Evolutionary conservation across 2,113 vertebrate species (phyloP).

Genomic region (Himantopus leucocephalus): DNA sequence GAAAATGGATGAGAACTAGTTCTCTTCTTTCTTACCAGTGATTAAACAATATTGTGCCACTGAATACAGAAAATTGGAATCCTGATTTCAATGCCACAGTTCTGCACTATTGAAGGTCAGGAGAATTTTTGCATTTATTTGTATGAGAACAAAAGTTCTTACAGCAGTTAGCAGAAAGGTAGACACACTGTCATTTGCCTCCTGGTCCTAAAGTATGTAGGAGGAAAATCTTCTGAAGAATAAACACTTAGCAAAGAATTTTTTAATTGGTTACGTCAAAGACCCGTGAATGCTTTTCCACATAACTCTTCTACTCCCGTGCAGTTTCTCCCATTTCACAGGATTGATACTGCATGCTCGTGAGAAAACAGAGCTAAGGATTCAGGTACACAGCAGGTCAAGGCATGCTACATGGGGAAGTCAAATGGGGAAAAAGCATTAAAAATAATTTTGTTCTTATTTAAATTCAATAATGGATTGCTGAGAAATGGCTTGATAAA

Average conservation of each 20-base stretch:
- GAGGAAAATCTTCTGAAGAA: neutral
- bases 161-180: neutral
- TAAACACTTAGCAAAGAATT: neutral
- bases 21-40: neutral
- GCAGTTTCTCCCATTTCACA: neutral
- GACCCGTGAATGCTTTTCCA: neutral
- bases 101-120: neutral
- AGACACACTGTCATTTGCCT: neutral
- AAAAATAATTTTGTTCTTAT: neutral
- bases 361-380: neutral
- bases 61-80: neutral
- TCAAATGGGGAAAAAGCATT: neutral
- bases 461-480: neutral
- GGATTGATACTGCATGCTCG: neutral
- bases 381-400: neutral
- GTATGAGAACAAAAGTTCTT: neutral
- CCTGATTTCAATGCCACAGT: neutral
- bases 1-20: neutral
- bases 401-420: neutral
- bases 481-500: slow-evolving; percentile 1
- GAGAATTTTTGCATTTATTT: neutral
- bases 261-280: neutral
- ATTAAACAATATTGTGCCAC: neutral
- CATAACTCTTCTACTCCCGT: neutral
- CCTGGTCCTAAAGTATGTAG: neutral